phyloP scores from a whole-genome alignment of 2,113 vertebrate species.

The Onychorhynchus coronatus region DNA sequence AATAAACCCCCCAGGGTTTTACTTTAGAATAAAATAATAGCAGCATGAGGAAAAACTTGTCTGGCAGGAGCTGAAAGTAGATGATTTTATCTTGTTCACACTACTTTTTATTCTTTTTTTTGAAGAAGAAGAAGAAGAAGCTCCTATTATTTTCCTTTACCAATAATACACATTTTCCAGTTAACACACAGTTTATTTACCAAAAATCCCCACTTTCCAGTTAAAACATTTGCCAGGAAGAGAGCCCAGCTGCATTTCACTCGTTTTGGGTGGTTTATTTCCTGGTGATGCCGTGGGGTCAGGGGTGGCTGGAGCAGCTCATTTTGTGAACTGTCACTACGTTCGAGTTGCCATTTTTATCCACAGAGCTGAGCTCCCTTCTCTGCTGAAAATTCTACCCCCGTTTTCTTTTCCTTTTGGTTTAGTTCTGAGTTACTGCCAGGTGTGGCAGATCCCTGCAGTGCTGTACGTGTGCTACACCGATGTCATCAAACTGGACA shows the following conservation, averaged over 20 bases:
- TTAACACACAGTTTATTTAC: not conserved
- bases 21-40: not conserved
- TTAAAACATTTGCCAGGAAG: not conserved
- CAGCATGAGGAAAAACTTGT: not conserved
- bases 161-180: not conserved
- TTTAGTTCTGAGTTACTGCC: slow-evolving; percentile 90
- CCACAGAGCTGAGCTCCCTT: not conserved
- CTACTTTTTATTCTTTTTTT: not conserved
- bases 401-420: not conserved
- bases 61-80: not conserved
- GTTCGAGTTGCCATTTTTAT: not conserved
- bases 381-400: not conserved
- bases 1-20: not conserved
- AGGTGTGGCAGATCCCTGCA: slow-evolving; percentile 84
- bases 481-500: slow-evolving; percentile 85
- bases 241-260: not conserved
- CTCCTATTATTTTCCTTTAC: not conserved
- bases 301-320: not conserved
- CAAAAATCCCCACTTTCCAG: not conserved
- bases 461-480: slow-evolving; percentile 89
- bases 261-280: not conserved
- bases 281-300: not conserved
- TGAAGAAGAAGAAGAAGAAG: too few species aligned
- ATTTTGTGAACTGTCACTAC: rapidly evolving
- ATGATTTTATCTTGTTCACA: not conserved